A percentile compares a stretch with the other conserved stretches of the same genome.
These are phyloP conservation scores for Cryptoprocta ferox DNA, from an alignment of 2,797 vertebrate genomes.

Conservation along the genomic window DNA sequence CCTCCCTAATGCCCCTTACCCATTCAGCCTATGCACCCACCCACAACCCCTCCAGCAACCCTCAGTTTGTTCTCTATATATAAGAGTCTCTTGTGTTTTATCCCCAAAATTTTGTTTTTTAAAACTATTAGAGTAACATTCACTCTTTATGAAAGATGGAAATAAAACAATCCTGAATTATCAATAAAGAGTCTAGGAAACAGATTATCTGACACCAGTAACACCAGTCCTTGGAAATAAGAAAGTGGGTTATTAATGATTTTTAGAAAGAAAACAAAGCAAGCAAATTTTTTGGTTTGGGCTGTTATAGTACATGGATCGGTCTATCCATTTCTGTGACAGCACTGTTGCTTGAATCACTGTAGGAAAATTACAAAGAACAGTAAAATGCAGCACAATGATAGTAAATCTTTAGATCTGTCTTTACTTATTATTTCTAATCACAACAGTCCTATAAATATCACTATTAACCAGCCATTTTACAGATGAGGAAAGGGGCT, in stretches of 20 bases:
- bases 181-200: slow-evolving; percentile 27
- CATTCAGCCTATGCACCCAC: too few relatives aligned
- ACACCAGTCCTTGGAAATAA: slow-evolving; percentile 26
- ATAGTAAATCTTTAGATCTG: slow-evolving; percentile 27
- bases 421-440: slow-evolving; percentile 49
- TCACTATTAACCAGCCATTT: slow-evolving; percentile 25
- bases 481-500: slow-evolving; percentile 44
- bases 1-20: too few relatives aligned
- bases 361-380: slow-evolving; percentile 12
- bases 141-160: slow-evolving; percentile 14
- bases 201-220: slow-evolving; percentile 35
- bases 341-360: slow-evolving; percentile 41
- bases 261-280: slow-evolving; percentile 50
- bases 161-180: slow-evolving; percentile 17
- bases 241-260: not conserved
- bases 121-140: slow-evolving; percentile 31
- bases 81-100: too few relatives aligned
- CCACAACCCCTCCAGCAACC: too few relatives aligned
- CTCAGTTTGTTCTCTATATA: too few relatives aligned
- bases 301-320: not conserved
- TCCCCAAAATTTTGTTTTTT: not conserved
- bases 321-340: not conserved
- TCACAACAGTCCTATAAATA: slow-evolving; percentile 22
- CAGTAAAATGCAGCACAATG: slow-evolving; percentile 21
- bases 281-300: slow-evolving; percentile 1